Conservation (phyloP, 2,113 vertebrate species). For the Galbula dea region DNA sequence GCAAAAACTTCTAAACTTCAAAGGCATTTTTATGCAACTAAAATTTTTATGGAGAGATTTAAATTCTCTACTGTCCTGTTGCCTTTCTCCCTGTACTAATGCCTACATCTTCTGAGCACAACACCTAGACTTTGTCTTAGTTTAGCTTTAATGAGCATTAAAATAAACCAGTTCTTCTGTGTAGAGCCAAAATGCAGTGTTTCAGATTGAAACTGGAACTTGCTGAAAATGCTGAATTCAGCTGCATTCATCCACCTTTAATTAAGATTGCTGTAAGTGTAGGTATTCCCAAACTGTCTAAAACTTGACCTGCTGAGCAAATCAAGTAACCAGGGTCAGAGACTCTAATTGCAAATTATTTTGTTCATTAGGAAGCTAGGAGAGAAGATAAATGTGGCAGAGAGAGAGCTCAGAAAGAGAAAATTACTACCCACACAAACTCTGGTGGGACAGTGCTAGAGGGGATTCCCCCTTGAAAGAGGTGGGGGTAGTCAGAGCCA, state of each 20-base stretch:
- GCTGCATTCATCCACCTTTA: not conserved
- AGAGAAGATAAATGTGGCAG: not conserved
- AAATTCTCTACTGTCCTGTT: not conserved
- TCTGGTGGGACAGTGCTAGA: fast-evolving
- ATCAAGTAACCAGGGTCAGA: not conserved
- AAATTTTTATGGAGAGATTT: not conserved
- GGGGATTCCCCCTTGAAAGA: not conserved
- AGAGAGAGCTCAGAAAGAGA: not conserved
- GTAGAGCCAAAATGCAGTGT: not conserved
- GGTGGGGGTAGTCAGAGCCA: not conserved
- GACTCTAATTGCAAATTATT: not conserved
- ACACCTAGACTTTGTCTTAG: not conserved
- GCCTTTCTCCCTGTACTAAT: not conserved
- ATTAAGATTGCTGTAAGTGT: not conserved
- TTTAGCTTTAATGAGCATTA: not conserved
- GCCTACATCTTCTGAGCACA: not conserved
- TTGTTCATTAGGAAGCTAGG: not conserved
- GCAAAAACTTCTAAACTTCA: not conserved
- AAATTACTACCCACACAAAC: not conserved
- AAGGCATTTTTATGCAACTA: not conserved
- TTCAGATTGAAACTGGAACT: not conserved
- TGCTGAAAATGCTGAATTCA: not conserved
- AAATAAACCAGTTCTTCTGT: not conserved
- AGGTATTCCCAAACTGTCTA: not conserved
- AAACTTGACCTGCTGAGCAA: not conserved